These are phyloP conservation scores for Phyllotreta cruciferae DNA, from an alignment of 2,888 invertebrate genomes.

Conservation along the genomic window DNA sequence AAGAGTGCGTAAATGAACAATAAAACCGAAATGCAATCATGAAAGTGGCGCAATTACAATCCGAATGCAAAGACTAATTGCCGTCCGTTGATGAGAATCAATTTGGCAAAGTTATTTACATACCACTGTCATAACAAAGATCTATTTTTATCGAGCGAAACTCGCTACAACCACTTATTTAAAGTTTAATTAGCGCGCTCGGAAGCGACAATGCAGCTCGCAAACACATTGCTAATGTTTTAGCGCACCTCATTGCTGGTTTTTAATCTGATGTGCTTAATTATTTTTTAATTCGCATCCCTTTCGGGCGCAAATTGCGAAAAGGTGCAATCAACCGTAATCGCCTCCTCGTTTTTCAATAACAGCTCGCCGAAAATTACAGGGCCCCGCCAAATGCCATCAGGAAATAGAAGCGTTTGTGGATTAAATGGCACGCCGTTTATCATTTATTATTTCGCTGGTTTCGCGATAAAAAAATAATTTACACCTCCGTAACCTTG, in stretches of 20 bases:
- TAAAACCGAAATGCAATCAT: no score
- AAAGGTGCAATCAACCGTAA: conserved; percentile 17
- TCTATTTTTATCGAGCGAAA: conserved; percentile 39
- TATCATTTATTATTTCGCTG: no score
- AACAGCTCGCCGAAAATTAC: conserved; percentile 10
- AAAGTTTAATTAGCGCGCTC: conserved; percentile 37
- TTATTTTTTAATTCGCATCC: conserved; percentile 39
- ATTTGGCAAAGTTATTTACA: conserved; percentile 38
- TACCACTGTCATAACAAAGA: conserved; percentile 35
- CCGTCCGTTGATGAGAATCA: conserved; percentile 32
- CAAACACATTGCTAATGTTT: conserved; percentile 38
- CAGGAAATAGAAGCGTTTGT: conserved; percentile 17
- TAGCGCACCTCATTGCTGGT: neutral
- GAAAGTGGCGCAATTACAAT: conserved; percentile 4
- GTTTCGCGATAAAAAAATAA: no score
- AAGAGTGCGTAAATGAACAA: no score
- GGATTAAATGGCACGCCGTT: neutral
- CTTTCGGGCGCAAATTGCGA: conserved; percentile 10
- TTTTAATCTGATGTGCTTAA: conserved; percentile 42
- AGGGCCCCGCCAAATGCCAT: conserved; percentile 4
- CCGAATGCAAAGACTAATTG: conserved; percentile 26
- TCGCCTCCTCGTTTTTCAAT: conserved; percentile 12
- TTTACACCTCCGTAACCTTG: no score
- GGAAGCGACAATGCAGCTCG: conserved; percentile 20
- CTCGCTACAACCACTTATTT: conserved; percentile 40